Evolutionary conservation across 1,140 invertebrate species (phyloP), one percentile per base, ranked within the genome.

Genomic region (Phortica variegata): DNA sequence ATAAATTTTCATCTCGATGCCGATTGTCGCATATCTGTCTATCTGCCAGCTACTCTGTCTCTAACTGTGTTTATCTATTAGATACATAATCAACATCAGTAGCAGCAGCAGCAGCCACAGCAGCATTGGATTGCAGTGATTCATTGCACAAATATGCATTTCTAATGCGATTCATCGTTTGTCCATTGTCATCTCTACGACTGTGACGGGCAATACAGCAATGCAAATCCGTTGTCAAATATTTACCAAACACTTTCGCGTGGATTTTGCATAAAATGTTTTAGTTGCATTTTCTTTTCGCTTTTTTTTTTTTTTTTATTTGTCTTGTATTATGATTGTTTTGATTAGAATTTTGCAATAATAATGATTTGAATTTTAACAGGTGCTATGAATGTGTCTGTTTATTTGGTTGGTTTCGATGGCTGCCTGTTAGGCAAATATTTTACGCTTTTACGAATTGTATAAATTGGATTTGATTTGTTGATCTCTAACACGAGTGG

Each of bases 171-270:
- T 9, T n/a, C 32, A 34, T 15, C 6, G 6, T 8, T 34, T 8
- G 32, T n/a, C 8, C 32, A 15, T 9, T 34, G 32, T n/a, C 9
- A 34, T 9, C 6, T 6, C 4, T 34, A 8, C 9, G 13, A 34
- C n/a, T n/a, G 13, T 34, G 32, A n/a, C 32, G 26, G 6, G 26
- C 12, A 33, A 16, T 16, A 47, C 47, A 40, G 26, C n/a, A 47
- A 49, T 49, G 32, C 45, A 12, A 40, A 60, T 53, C 43, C 36
- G 16, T 52, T 49, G 47, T 48, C 49, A 43, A 47, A 49, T 68
- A 69, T 68, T 68, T 68, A 57, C 63, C 57, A 63, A 68, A 50
- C 63, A 68, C 63, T 68, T 66, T 68, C 61, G 55, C 62, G 61
- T 57, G 59, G 49, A 56, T 65, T 65, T 61, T 68, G 63, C 63